A percentile compares a stretch with the other conserved stretches of the same genome.
Evolutionary conservation across 2,113 vertebrate genomes (phyloP).

Genomic region (Piaya cayana): DNA sequence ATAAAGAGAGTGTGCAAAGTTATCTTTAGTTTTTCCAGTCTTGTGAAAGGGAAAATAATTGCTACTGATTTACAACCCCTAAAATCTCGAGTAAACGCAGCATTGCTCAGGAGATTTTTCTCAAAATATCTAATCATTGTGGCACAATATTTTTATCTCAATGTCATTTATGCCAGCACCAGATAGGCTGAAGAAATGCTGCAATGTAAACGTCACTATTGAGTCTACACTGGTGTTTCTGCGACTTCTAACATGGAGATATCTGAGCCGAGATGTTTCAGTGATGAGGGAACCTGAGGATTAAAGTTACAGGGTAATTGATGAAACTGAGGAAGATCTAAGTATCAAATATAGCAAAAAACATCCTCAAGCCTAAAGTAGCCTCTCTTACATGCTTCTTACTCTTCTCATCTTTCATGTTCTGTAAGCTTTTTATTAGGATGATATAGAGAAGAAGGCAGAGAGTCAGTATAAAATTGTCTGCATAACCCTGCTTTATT

Average conservation of each 20-base stretch:
- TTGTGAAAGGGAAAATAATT: neutral
- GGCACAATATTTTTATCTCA: neutral
- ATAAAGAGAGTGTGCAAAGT: neutral
- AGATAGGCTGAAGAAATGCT: neutral
- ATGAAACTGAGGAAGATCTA: neutral
- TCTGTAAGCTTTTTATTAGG: neutral
- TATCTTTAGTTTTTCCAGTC: neutral
- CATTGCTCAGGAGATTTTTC: neutral
- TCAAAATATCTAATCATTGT: neutral
- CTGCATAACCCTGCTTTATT: neutral
- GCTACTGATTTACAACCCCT: neutral
- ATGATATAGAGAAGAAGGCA: neutral
- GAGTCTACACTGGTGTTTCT: neutral
- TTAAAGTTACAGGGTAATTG: neutral
- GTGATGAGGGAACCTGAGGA: neutral
- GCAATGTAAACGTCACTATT: neutral
- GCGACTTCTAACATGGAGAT: neutral
- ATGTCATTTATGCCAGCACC: neutral
- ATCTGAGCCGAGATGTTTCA: rapidly evolving
- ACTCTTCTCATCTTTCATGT: neutral
- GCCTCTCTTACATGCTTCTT: neutral
- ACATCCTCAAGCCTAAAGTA: neutral
- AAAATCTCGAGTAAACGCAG: neutral
- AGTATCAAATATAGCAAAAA: neutral
- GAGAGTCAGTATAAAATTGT: neutral